Percentiles rank a stretch among this genome's conserved stretches.
These are phyloP conservation scores for Himantopus leucocephalus DNA, from an alignment of 2,113 vertebrate species.

Conservation along the genomic window DNA sequence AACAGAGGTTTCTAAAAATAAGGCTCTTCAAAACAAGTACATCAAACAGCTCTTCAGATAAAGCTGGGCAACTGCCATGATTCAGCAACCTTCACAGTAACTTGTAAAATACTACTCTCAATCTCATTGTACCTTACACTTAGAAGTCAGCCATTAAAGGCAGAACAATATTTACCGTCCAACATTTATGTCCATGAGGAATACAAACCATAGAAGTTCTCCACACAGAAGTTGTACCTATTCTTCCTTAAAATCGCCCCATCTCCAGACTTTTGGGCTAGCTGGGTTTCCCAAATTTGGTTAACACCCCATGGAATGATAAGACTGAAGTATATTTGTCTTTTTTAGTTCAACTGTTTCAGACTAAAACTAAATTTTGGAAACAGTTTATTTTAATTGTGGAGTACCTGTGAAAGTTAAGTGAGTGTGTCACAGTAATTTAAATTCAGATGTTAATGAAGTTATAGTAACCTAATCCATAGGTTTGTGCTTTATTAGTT, in stretches of 20 bases:
- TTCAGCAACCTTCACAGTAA: not conserved
- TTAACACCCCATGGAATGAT: not conserved
- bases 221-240: not conserved
- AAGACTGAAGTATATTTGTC: not conserved
- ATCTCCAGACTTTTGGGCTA: not conserved
- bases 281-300: not conserved
- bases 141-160: not conserved
- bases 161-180: not conserved
- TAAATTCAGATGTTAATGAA: not conserved
- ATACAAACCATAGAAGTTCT: not conserved
- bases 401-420: not conserved
- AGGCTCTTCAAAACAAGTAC: constrained; percentile 60
- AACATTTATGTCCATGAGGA: not conserved
- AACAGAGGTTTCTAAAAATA: constrained; percentile 66
- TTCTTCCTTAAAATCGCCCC: not conserved
- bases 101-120: not conserved
- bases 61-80: constrained; percentile 18
- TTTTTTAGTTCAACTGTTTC: not conserved
- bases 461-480: not conserved
- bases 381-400: not conserved
- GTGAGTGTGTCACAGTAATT: not conserved
- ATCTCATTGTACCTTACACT: not conserved
- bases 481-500: not conserved
- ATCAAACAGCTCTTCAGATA: constrained; percentile 59
- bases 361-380: not conserved